These are phyloP conservation scores for Tamandua tetradactyla DNA, from an alignment of 2,797 vertebrate species.

Conservation along the genomic window DNA sequence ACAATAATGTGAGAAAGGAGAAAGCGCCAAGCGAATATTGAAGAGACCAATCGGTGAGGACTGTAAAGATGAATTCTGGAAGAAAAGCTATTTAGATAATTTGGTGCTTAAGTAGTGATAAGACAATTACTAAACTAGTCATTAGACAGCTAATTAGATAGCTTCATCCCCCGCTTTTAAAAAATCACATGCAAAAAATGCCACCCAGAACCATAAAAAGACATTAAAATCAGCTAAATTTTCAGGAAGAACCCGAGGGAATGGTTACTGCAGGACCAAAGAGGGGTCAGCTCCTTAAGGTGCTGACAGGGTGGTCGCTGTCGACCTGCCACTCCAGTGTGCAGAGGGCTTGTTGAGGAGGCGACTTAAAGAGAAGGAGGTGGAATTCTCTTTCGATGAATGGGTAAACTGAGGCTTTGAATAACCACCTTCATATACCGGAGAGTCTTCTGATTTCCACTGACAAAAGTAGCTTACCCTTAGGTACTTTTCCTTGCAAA, in stretches of 20 bases:
- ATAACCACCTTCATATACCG: fast-evolving
- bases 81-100: neutral
- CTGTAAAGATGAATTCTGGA: neutral
- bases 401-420: neutral
- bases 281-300: neutral
- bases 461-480: fast-evolving
- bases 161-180: neutral
- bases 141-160: neutral
- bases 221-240: neutral
- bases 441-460: fast-evolving
- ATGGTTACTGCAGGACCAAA: neutral
- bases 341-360: neutral
- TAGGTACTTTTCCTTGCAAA: neutral
- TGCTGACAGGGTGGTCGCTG: fast-evolving
- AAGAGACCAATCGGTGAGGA: neutral
- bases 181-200: neutral
- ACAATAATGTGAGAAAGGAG: neutral
- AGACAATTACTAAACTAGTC: neutral
- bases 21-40: fast-evolving
- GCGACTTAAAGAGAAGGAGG: neutral
- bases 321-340: neutral
- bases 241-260: neutral
- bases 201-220: neutral
- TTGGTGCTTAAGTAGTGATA: neutral
- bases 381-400: fast-evolving